Base-by-base conservation (phyloP, 2,888 invertebrate genomes). In the Ditula angustiorana region DNA sequence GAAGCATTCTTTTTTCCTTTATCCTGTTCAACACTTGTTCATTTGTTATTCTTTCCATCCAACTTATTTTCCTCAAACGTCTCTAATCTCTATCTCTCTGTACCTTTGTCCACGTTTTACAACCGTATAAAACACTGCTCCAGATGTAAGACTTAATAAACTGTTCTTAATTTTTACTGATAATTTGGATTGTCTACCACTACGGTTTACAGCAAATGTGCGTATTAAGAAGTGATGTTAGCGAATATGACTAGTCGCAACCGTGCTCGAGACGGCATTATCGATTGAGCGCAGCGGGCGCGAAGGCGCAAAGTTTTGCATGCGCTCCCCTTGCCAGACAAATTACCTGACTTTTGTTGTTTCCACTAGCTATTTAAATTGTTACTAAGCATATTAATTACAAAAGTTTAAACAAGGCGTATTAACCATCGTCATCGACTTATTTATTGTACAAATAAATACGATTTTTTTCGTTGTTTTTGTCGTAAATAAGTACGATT, bases 251-350 rank as follows among this genome's bases (percentile, higher is more conserved):
- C 70, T 67, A 72, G 61, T 62, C 66, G 66, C 67, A 41, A 66
- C 73, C 71, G 74, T 73, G 74, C 69, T 73, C 73, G 86, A 87
- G 88, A 88, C 85, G 79, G 82, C 84, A 81, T 86, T 91, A 91
- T 90, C 85, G 90, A 91, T 90, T 89, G 79, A 81, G 82, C 81
- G 82, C 82, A 81, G 41, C 33, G 37, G 26, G 19, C 35, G 78
- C 78, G 77, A 71, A 75, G 77, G 80, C 80, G 80, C 76, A 79
- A 89, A 87, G 84, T 88, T 87, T 85, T 85, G 85, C 86, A 83
- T 84, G 82, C 77, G 77, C 75, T 80, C 83, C 78, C 82, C 81
- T 82, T 76, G 74, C 76, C 77, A 77, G 76, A 80, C 78, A 81
- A 84, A 82, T 82, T 83, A 79, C 80, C 79, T 81, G 77, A 79